Percentiles rank a stretch among this genome's conserved stretches.
These are phyloP conservation scores for Podargus strigoides DNA, from an alignment of 2,797 vertebrate species.

Conservation along the genomic window DNA sequence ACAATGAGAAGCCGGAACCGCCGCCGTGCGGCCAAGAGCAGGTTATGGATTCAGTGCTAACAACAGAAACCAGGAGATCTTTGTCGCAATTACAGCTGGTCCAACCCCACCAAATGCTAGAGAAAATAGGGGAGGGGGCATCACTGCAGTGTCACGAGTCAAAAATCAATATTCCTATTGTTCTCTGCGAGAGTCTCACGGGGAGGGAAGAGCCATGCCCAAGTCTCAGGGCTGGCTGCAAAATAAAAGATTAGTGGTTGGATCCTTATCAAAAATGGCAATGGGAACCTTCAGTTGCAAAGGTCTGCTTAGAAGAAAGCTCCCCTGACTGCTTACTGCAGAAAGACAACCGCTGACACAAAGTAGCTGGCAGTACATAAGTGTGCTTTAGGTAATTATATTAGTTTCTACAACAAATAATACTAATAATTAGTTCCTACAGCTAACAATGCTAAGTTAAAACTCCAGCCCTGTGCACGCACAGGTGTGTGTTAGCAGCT, in stretches of 20 bases:
- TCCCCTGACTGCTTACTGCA: neutral
- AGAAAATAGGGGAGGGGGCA: neutral
- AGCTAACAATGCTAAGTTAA: neutral
- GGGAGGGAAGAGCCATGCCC: neutral
- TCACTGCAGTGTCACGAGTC: accelerated
- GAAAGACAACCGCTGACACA: neutral
- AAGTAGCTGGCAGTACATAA: neutral
- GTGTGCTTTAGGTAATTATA: neutral
- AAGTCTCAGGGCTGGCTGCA: neutral
- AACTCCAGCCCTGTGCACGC: neutral
- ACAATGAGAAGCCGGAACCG: neutral
- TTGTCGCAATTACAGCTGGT: neutral
- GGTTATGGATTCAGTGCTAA: neutral
- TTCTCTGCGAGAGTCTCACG: neutral
- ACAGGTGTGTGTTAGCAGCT: accelerated
- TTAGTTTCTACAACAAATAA: neutral
- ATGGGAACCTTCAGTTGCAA: slow-evolving; percentile 9
- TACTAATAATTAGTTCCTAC: neutral
- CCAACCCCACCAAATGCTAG: neutral
- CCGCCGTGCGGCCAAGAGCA: neutral
- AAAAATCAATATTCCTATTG: slow-evolving; percentile 2
- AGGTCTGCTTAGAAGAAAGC: neutral
- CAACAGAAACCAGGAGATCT: neutral
- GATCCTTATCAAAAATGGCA: neutral
- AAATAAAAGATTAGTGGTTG: neutral